Evolutionary conservation across 2,797 vertebrate genomes (phyloP).

Genomic region (Halcyon chelicuti): DNA sequence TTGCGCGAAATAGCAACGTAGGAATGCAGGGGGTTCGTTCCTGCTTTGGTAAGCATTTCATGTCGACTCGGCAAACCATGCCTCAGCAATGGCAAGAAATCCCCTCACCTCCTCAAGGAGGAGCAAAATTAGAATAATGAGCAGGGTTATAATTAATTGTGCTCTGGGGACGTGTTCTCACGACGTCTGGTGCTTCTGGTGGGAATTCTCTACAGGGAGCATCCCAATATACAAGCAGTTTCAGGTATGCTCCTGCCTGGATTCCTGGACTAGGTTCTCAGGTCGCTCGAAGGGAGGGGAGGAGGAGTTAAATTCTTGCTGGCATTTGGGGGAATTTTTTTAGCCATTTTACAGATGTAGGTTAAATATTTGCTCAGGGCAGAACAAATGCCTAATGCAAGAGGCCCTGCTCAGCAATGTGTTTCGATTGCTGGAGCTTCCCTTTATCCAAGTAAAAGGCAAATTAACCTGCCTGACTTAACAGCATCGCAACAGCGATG

Average conservation of each 20-base stretch:
- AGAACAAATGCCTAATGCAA: not conserved
- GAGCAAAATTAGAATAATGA: not conserved
- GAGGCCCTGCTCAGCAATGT: not conserved
- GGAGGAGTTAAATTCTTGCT: not conserved
- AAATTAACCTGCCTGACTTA: slow-evolving; percentile 21
- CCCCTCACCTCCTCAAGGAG: not conserved
- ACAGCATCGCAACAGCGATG: not conserved
- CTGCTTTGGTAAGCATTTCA: not conserved
- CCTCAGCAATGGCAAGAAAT: not conserved
- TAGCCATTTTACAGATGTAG: not conserved
- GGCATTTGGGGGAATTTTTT: not conserved
- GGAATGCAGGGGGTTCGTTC: not conserved
- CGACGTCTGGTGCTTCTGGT: not conserved
- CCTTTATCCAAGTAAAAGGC: not conserved
- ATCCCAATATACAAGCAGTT: not conserved
- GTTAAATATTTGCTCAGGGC: slow-evolving; percentile 58
- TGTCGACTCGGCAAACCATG: rapidly evolving
- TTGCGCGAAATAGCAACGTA: not conserved
- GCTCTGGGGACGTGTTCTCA: slow-evolving; percentile 34
- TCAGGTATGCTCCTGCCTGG: not conserved
- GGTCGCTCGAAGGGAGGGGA: not conserved
- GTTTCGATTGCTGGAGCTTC: not conserved
- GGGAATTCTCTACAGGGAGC: not conserved
- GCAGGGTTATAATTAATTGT: not conserved
- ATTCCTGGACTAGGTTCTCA: not conserved